Base-by-base conservation (phyloP, 2,113 vertebrate species). In the Phrynosoma blainvillii region DNA sequence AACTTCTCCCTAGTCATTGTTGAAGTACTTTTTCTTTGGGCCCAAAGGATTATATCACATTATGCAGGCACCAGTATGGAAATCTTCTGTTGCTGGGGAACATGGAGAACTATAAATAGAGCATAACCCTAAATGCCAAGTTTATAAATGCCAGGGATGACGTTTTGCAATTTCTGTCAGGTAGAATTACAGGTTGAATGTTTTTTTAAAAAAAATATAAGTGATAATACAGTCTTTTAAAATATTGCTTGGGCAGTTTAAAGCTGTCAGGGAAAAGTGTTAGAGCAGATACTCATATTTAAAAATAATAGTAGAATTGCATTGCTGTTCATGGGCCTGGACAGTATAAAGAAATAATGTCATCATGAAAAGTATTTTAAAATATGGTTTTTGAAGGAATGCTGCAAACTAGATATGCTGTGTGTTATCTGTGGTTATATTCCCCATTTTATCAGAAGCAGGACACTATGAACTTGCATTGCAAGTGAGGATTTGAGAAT, bases 1-100 rank as follows among this genome's bases (percentile, higher is more conserved):
- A 97, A 95, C 93, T 86, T 94, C 93, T 95, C 90, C 90, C 78
- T 82, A 90, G 59, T 87, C 89, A 90, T 23, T 90, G 52, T 66
- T 92, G 73, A 93, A 89, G 87, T 91, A 91, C 88, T 92, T 85
- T 96, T 95, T 93, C 90, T 92, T 71, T 82, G 73, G 84, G 62
- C 90, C 86, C 84, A 86, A 87, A 94, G 90, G 85, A 89, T 95
- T 96, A 79, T 95, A 96, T 97, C 89, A 94, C 93, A 94, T 96
- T 96, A 92, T 77, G 90, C 62, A 95, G 79, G 92, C 68, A 56
- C 0, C 1, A 32, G 11, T 87, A 70, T 91, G 82, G 90, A 91
- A 92, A 88, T 89, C 85, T 93, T 89, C 86, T 93, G 42, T 68
- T 68, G 84, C 88, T 93, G 56, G 75, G 88, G 82, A 93, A 87